Percentiles rank a stretch among this genome's conserved stretches.
These are phyloP conservation scores for Diploscapter pachys DNA, from an alignment of 1,140 invertebrate species.

Conservation along the genomic window DNA sequence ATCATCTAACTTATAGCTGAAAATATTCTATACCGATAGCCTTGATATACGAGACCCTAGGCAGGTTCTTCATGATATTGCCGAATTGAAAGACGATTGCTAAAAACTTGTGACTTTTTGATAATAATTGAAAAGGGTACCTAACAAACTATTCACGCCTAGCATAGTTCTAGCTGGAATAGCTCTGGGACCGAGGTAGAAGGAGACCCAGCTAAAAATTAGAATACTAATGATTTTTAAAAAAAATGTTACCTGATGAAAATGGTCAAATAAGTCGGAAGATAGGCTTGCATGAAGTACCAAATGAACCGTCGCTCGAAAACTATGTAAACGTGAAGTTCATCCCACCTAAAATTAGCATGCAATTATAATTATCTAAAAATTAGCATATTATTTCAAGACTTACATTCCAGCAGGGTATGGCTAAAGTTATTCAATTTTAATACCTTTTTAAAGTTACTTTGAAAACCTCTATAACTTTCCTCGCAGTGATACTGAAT, in stretches of 20 bases:
- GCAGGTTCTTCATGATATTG: slow-evolving; percentile 56
- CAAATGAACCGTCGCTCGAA: slow-evolving; percentile 51
- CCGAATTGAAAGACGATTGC: slow-evolving; percentile 58
- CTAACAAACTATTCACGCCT: slow-evolving; percentile 47
- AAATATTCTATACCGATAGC: slow-evolving; percentile 42
- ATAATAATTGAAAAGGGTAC: too few species aligned
- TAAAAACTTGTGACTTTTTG: neutral
- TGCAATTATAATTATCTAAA: too few species aligned
- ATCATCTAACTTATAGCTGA: neutral
- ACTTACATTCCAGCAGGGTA: slow-evolving; percentile 51
- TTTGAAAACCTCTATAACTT: slow-evolving; percentile 41
- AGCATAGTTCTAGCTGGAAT: slow-evolving; percentile 58
- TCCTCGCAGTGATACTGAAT: slow-evolving; percentile 41
- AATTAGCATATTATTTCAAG: too few species aligned
- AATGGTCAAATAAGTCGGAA: slow-evolving; percentile 58
- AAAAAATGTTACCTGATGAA: slow-evolving; percentile 47
- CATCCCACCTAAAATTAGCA: slow-evolving; percentile 41
- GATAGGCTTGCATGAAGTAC: slow-evolving; percentile 58
- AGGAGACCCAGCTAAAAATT: slow-evolving; percentile 53
- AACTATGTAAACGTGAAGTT: slow-evolving; percentile 51
- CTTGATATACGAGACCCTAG: slow-evolving; percentile 52
- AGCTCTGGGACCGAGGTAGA: slow-evolving; percentile 50
- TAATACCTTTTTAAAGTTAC: neutral
- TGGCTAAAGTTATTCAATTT: slow-evolving; percentile 31
- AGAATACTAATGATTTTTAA: slow-evolving; percentile 1